Evolutionary conservation across 1,140 invertebrate species (phyloP).

Genomic region (Pogonomyrmex barbatus): DNA sequence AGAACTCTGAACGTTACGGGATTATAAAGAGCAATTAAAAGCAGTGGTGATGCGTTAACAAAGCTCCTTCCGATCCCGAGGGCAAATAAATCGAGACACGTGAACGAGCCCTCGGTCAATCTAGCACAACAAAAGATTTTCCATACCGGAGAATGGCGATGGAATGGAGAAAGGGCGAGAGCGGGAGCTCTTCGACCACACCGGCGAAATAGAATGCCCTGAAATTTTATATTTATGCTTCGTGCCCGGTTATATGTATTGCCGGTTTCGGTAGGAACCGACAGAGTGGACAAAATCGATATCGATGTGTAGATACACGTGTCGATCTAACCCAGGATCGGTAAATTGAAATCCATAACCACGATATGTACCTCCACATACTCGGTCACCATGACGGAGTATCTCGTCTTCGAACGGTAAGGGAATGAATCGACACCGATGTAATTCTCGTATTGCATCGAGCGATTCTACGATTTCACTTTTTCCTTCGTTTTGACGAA

Average conservation of each 20-base stretch:
- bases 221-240: conserved; percentile 62
- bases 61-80: conserved; percentile 11
- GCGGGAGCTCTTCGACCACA: conserved; percentile 44
- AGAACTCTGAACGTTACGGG: not conserved
- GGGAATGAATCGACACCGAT: conserved; percentile 18
- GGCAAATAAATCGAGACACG: conserved; percentile 31
- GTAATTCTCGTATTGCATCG: conserved; percentile 34
- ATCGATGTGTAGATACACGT: conserved; percentile 21
- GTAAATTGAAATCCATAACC: conserved; percentile 61
- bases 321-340: conserved; percentile 23
- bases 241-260: conserved; percentile 22
- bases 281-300: conserved; percentile 56
- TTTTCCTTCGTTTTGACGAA: not conserved
- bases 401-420: conserved; percentile 35
- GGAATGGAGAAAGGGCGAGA: conserved; percentile 39
- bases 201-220: conserved; percentile 44
- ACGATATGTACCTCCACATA: conserved; percentile 25
- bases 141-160: conserved; percentile 32
- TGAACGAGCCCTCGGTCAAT: conserved; percentile 18
- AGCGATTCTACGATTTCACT: not conserved
- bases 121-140: conserved; percentile 38
- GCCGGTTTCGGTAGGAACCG: conserved; percentile 45
- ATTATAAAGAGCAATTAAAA: conserved; percentile 24
- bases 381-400: conserved; percentile 23
- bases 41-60: conserved; percentile 34